phyloP scores from a whole-genome alignment of 2,797 vertebrate species.

The Rhinichthys osculus region DNA sequence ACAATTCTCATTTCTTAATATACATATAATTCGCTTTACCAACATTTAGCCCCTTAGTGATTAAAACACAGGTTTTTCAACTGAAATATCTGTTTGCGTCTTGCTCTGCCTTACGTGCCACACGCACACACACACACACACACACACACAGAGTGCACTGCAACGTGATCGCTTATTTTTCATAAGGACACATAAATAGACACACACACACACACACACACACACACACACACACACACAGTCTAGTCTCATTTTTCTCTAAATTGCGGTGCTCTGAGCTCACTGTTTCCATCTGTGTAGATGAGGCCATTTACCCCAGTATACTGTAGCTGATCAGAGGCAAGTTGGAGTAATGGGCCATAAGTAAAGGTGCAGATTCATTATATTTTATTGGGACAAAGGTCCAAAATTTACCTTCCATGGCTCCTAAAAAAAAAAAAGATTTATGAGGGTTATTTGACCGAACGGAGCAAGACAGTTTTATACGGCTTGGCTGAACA shows the following conservation, averaged over 20 bases:
- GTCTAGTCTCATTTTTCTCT: conserved; percentile 11
- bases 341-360: conserved; percentile 4
- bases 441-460: conserved; percentile 29
- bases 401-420: conserved; percentile 5
- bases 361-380: conserved; percentile 8
- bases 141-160: neutral
- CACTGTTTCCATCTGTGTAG: conserved; percentile 24
- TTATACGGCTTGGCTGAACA: conserved; percentile 26
- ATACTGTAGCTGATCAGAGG: conserved; percentile 5
- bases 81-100: neutral
- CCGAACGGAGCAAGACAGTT: neutral
- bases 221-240: conserved; percentile 1
- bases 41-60: neutral
- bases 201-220: conserved; percentile 11
- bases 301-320: neutral
- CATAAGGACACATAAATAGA: neutral
- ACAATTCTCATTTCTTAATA: neutral
- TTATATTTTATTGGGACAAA: conserved; percentile 27
- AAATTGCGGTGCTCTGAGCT: conserved; percentile 7
- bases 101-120: neutral
- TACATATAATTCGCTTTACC: neutral
- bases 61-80: neutral
- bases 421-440: neutral
- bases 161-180: conserved; percentile 24
- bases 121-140: neutral